Evolutionary conservation across 2,888 invertebrate genomes (phyloP), one percentile per base, ranked within the genome.

Genomic region (Parelbella ahira): DNA sequence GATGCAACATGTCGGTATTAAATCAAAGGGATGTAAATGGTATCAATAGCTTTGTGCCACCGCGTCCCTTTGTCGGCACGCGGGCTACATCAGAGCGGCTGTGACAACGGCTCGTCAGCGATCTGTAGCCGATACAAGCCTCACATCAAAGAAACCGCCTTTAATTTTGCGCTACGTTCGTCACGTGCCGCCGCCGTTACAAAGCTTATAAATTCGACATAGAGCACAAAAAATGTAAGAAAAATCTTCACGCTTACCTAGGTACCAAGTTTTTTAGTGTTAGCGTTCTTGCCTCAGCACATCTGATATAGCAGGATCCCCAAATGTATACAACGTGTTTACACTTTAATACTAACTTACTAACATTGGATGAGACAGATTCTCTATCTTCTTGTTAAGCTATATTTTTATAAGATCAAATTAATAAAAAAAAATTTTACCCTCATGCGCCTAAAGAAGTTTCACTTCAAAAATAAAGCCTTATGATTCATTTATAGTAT

Each of bases 21-120:
- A 30, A 64, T 81, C 75, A 81, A 82, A 83, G 76, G 75, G 75
- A 78, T 79, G 77, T 74, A 73, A 79, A 76, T 76, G 73, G 76
- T 83, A 82, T 81, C 83, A 80, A 80, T 82, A 71, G 79, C 74
- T 75, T 75, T 75, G 67, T 74, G 81, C 82, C 80, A 80, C 83
- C 72, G 81, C 72, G 58, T 54, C 65, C 63, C 74, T 79, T 82
- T 82, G 81, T 79, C 78, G 79, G 82, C 65, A 61, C 66, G 60
- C 61, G 62, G 57, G 72, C 65, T 54, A 72, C 70, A 68, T 71
- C 72, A 73, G 51, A 68, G 60, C 19, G 10, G 36, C 24, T 29
- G 34, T 47, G 43, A 48, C 52, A 49, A 50, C 51, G 50, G 43
- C 64, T 65, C 63, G 67, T 64, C 64, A 64, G 63, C 63, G 69